phyloP scores from a whole-genome alignment of 1,140 invertebrate species.

The Trachymyrmex cornetzi region DNA sequence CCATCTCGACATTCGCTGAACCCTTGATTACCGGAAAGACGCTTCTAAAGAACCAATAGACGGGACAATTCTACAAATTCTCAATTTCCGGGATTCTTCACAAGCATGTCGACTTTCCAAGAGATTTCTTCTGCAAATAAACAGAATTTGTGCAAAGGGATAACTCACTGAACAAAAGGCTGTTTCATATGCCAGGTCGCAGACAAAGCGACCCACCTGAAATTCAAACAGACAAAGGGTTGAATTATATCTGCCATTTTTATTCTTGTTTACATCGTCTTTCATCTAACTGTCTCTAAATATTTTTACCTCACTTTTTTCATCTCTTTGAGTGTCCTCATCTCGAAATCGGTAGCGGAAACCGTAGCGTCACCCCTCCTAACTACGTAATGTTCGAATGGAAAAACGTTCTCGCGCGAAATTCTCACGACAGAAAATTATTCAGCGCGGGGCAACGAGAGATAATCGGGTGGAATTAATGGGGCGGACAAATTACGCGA shows the following conservation, averaged over 20 bases:
- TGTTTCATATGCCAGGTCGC: background rate
- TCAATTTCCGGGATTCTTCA: slow-evolving; percentile 35
- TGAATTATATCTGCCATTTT: slow-evolving; percentile 53
- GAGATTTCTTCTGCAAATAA: slow-evolving; percentile 4
- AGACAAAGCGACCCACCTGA: background rate
- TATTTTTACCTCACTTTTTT: slow-evolving; percentile 39
- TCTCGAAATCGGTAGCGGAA: background rate
- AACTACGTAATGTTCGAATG: background rate
- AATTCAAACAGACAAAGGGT: slow-evolving; percentile 12
- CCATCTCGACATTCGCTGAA: slow-evolving; percentile 40
- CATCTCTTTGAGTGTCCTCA: background rate
- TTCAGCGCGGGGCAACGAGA: slow-evolving; percentile 33
- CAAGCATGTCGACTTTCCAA: background rate
- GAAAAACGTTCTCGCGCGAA: slow-evolving; percentile 32
- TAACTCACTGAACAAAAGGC: background rate
- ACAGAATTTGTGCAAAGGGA: background rate
- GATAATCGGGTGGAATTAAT: slow-evolving; percentile 56
- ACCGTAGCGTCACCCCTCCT: slow-evolving; percentile 6
- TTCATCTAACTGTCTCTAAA: slow-evolving; percentile 26
- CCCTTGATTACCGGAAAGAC: slow-evolving; percentile 59
- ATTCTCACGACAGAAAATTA: slow-evolving; percentile 43
- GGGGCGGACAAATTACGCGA: slow-evolving; percentile 65
- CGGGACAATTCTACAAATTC: slow-evolving; percentile 16
- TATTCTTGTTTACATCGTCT: slow-evolving; percentile 54
- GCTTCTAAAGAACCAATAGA: background rate